Percentiles rank a stretch among this genome's conserved stretches.
These are phyloP conservation scores for Caenorhabditis sp. DNA, from an alignment of 2,888 invertebrate species.

Conservation along the genomic window DNA sequence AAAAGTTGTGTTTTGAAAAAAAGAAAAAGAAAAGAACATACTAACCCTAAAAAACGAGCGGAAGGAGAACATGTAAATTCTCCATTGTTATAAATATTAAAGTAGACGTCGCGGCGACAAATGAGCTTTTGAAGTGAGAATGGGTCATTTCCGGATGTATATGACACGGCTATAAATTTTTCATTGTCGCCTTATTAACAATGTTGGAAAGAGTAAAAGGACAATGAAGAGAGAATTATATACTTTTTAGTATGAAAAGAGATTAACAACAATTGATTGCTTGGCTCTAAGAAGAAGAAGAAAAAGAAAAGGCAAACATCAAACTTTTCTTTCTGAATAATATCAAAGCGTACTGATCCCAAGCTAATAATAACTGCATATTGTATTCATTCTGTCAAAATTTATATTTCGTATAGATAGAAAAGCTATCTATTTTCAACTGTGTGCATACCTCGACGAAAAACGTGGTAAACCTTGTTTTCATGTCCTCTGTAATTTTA, in stretches of 20 bases:
- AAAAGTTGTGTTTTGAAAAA: not conserved
- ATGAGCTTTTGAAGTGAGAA: not conserved
- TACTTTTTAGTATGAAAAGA: not conserved
- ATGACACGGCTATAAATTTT: not conserved
- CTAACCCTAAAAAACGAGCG: not conserved
- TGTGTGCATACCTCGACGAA: too few relatives aligned
- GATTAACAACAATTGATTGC: slow-evolving; percentile 1
- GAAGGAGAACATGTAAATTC: not conserved
- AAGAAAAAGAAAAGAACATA: not conserved
- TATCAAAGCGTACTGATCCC: not conserved
- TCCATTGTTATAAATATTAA: slow-evolving; percentile 33
- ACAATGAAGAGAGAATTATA: not conserved
- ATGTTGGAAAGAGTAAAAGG: not conserved
- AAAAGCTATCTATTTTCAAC: too few relatives aligned
- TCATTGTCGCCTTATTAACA: not conserved
- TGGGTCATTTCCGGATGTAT: not conserved
- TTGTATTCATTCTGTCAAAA: too few relatives aligned
- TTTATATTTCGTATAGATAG: too few relatives aligned
- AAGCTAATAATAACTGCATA: too few relatives aligned
- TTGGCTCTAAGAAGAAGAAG: not conserved
- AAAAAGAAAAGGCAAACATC: not conserved
- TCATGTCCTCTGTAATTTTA: too few relatives aligned
- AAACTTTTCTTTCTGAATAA: not conserved
- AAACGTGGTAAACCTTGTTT: too few relatives aligned
- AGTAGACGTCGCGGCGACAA: slow-evolving; percentile 8